Evolutionary conservation across 2,797 vertebrate genomes (phyloP), one percentile per base, ranked within the genome.

Genomic region (Poecilia gillii): DNA sequence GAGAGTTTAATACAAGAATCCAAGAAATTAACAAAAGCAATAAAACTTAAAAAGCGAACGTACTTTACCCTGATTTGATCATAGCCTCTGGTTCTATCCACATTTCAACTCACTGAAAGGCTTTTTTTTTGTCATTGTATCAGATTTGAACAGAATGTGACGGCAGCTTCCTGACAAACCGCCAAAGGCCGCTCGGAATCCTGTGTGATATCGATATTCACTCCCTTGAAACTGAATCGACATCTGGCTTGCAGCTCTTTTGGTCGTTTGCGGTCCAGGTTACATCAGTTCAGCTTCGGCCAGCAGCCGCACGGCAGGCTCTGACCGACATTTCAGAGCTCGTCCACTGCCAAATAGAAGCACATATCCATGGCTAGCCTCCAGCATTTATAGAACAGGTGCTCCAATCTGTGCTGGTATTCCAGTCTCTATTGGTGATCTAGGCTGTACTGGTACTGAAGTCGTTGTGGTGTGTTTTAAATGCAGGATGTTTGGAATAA

Each of bases 321-420:
- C 77, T 88, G 88, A 89, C 88, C 90, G 83, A 87, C 73, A 92
- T 87, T 20, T 85, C 78, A 81, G 14, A 16, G 45, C 55, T 36
- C n/a, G 23, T 6, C 11, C 11, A 33, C 72, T 6, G 71, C 78
- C 80, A 89, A 74, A 77, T 28, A 87, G 79, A 25, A 74, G 75
- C 1, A 4, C 77, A 64, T 23, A 25, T 43, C 73, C 39, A 4
- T 23, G 8, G 28, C 51, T 33, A 18, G 36, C 70, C 57, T 14
- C 46, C 4, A 1, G 8, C 57, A 49, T 6, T 47, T 45, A 68
- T 7, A 14, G 12, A 70, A 77, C 77, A 88, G 84, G 84, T 88
- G 86, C 66, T 80, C 23, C 57, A 5, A 59, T 72, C 71, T 80
- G 70, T 9, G 25, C 77, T 68, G 41, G 36, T 16, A 36, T 74